Evolutionary conservation across 2,888 invertebrate genomes (phyloP), one percentile per base, ranked within the genome.

Genomic region (Stegana nigrithorax): DNA sequence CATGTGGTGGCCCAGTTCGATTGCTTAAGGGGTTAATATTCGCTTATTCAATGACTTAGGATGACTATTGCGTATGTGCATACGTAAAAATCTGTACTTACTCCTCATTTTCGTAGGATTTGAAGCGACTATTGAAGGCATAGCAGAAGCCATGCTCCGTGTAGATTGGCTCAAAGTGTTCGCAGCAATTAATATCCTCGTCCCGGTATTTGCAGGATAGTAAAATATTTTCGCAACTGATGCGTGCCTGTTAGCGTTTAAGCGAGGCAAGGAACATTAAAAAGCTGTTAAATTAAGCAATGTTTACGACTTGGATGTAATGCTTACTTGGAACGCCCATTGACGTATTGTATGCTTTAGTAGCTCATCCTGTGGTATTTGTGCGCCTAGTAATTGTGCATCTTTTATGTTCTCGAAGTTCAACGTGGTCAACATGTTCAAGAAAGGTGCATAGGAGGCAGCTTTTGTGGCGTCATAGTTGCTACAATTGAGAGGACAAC

Each of bases 71-170:
- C 5, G 36, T 21, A 45, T 23, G 7, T 1, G 23, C 26, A 59
- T 29, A 21, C 14, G 27, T n/a, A 2, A 23, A 51, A 12, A 4
- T 26, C 42, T 53, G 89, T 14, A 73, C 80, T 72, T 74, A 85
- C 85, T 85, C 85, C 19, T 72, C 68, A 25, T 74, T 71, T 1
- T 71, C 70, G 4, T 72, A 66, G 1, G 85, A 85, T 59, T 73
- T 81, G 51, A 85, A 85, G 21, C 83, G 81, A 60, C 83, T 83
- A 50, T 93, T 93, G 77, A 92, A 93, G 10, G 90, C 88, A 75
- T 90, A 92, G 77, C 93, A 93, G 75, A 90, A 91, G 2, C 93
- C 93, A 83, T 89, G 89, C 82, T 93, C 93, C 0, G 92, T 92
- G 71, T 91, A 91, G n/a, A 91, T 88, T 0, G 91, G 90, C 61